Evolutionary conservation across 2,888 invertebrate species (phyloP).

Genomic region (Mellilla xanthometata): DNA sequence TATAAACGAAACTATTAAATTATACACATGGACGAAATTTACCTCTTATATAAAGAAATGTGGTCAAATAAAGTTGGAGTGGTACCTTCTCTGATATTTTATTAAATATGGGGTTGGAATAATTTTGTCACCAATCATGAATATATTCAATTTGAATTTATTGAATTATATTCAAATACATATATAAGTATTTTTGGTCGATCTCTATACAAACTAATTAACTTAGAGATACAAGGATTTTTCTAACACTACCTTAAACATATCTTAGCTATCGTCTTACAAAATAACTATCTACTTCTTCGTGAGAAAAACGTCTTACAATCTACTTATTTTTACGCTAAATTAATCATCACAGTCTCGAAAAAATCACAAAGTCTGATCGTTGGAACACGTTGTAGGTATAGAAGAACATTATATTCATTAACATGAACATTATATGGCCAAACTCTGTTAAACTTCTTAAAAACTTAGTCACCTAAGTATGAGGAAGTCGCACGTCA

Average conservation of each 20-base stretch:
- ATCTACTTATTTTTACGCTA: constrained; percentile 30
- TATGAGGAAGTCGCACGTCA: constrained; percentile 14
- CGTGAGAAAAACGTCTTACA: constrained; percentile 18
- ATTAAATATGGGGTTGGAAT: no score
- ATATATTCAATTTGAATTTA: no score
- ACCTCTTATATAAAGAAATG: no score
- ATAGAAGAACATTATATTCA: constrained; percentile 10
- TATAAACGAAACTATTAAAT: no score
- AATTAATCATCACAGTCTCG: constrained; percentile 73
- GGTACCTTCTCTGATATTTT: no score
- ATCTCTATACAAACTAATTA: neutral
- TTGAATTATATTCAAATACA: no score
- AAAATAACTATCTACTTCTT: constrained; percentile 1
- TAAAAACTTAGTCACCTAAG: constrained; percentile 17
- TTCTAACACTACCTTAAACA: constrained; percentile 13
- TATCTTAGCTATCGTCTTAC: constrained; percentile 24
- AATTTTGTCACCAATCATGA: no score
- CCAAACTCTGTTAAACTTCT: constrained; percentile 5
- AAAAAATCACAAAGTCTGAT: constrained; percentile 64
- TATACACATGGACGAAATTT: no score
- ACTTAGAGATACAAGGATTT: neutral
- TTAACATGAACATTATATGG: neutral
- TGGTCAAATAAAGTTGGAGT: no score
- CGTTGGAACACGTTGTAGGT: constrained; percentile 48
- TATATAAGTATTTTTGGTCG: neutral